A percentile compares a stretch with the other conserved stretches of the same genome.
Evolutionary conservation across 1,140 invertebrate genomes (phyloP).

Genomic region (Bombus terrestris): DNA sequence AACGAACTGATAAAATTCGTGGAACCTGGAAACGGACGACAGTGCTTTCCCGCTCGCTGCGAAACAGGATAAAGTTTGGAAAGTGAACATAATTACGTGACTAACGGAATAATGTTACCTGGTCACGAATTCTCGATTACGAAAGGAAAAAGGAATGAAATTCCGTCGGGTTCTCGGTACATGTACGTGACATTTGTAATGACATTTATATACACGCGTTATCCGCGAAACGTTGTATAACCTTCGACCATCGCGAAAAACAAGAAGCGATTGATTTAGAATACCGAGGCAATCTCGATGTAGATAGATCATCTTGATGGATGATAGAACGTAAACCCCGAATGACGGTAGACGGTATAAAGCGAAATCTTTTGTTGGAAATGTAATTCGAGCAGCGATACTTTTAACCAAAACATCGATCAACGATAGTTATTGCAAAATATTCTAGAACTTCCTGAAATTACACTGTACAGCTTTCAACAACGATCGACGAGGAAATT

Average conservation of each 20-base stretch:
- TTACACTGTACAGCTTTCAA: neutral
- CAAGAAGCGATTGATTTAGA: neutral
- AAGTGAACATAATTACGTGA: constrained; percentile 65
- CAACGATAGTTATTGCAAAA: neutral
- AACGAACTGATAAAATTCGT: neutral
- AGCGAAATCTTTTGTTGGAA: neutral
- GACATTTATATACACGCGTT: constrained; percentile 7
- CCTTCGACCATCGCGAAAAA: neutral
- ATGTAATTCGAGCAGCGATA: neutral
- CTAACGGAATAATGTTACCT: constrained; percentile 51
- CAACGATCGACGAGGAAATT: neutral
- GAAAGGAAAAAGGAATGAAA: constrained; percentile 33
- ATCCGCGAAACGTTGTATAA: constrained; percentile 3
- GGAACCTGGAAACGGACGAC: neutral
- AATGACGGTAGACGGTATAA: too few species aligned
- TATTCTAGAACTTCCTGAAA: neutral
- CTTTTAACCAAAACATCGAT: neutral
- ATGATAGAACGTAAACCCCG: too few species aligned
- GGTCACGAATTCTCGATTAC: constrained; percentile 35
- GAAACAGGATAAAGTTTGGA: constrained; percentile 57
- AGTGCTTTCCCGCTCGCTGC: constrained; percentile 2
- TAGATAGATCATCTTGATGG: too few species aligned
- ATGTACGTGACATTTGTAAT: constrained; percentile 44
- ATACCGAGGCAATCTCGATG: neutral
- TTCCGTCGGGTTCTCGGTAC: neutral